A percentile compares a stretch with the other conserved stretches of the same genome.
Evolutionary conservation across 2,888 invertebrate genomes (phyloP).

Genomic region (Lepas anatifera): DNA sequence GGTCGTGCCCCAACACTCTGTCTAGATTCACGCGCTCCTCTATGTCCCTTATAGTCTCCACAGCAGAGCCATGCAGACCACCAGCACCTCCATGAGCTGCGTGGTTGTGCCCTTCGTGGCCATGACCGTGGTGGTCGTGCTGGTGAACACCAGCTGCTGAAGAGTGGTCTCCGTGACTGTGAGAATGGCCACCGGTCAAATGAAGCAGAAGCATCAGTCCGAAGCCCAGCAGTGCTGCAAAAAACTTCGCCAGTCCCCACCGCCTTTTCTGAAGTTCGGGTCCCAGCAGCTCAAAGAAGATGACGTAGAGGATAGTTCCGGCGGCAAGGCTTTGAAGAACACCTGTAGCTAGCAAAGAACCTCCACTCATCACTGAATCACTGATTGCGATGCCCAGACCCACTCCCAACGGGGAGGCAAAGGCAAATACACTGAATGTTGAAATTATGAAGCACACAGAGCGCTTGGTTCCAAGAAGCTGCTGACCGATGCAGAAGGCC

Average conservation of each 20-base stretch:
- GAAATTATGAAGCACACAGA: conserved; percentile 35
- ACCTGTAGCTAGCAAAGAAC: conserved; percentile 20
- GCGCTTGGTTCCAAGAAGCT: conserved; percentile 53
- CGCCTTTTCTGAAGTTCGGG: conserved; percentile 19
- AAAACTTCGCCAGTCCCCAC: conserved; percentile 20
- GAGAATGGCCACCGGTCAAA: background rate
- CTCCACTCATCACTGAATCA: conserved; percentile 24
- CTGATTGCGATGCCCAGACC: conserved; percentile 46
- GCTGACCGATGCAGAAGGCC: conserved; percentile 76
- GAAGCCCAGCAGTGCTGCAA: conserved; percentile 22
- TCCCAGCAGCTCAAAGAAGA: conserved; percentile 63
- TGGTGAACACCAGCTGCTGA: background rate
- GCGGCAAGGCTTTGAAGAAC: conserved; percentile 67
- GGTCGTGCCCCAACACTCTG: too few relatives aligned
- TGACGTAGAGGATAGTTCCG: conserved; percentile 86
- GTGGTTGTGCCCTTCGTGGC: too few relatives aligned
- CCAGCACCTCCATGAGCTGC: too few relatives aligned
- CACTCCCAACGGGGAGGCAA: conserved; percentile 56
- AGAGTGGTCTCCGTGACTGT: background rate
- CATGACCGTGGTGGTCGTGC: background rate
- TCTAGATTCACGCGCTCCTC: too few relatives aligned
- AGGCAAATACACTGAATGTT: conserved; percentile 49
- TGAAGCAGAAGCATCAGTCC: conserved; percentile 20
- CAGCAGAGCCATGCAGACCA: too few relatives aligned
- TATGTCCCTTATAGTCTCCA: too few relatives aligned